A percentile compares a stretch with the other conserved stretches of the same genome.
phyloP scores from a whole-genome alignment of 2,113 vertebrate species.

The Scophthalmus maximus region DNA sequence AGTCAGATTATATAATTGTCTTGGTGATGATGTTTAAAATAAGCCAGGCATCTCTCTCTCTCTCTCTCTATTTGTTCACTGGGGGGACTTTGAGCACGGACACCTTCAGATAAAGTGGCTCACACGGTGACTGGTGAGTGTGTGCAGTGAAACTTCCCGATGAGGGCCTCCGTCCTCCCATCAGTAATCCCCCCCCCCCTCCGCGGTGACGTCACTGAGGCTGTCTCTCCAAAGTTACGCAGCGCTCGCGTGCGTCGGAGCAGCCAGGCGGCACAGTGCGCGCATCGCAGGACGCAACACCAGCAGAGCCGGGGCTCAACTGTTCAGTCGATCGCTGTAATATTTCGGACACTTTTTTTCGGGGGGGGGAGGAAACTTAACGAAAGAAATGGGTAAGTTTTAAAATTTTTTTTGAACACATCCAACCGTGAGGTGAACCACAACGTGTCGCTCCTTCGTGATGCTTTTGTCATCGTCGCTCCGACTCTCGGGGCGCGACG shows the following conservation, averaged over 20 bases:
- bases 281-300: constrained; percentile 72
- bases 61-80: not conserved
- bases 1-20: not conserved
- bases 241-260: constrained; percentile 32
- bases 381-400: not conserved
- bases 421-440: no score
- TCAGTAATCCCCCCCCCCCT: constrained; percentile 71
- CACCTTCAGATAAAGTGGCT: constrained; percentile 1
- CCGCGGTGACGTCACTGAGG: constrained; percentile 75
- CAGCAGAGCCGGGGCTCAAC: constrained; percentile 59
- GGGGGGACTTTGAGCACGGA: constrained; percentile 9
- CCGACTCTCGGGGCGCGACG: no score
- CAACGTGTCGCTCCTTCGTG: no score
- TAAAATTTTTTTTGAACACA: no score
- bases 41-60: not conserved
- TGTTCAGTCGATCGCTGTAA: constrained; percentile 48
- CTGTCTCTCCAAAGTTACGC: constrained; percentile 71
- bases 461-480: no score
- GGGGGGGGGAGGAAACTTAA: constrained; percentile 28
- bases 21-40: not conserved
- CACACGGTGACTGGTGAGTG: not conserved
- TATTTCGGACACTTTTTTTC: no score
- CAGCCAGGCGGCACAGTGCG: constrained; percentile 67
- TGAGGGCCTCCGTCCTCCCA: constrained; percentile 37
- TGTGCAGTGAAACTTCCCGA: constrained; percentile 32